Evolutionary conservation across 2,888 invertebrate species (phyloP).

Genomic region (Hirtodrosophila trivittata): DNA sequence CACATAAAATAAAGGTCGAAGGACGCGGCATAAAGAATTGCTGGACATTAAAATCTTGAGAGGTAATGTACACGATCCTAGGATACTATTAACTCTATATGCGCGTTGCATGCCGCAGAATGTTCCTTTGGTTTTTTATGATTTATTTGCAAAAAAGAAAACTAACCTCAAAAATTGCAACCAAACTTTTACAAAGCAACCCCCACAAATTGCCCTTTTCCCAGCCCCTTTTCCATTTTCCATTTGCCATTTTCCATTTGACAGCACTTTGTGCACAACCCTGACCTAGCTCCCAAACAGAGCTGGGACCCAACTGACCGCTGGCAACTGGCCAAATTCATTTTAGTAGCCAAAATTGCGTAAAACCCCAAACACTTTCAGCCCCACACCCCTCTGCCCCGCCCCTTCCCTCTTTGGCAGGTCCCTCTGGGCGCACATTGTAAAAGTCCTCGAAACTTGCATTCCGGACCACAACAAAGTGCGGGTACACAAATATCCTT

Average conservation of each 20-base stretch:
- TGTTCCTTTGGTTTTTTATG: background rate
- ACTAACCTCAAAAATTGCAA: conserved; percentile 15
- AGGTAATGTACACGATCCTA: conserved; percentile 78
- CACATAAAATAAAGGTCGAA: conserved; percentile 76
- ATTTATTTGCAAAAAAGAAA: background rate
- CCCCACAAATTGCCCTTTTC: background rate
- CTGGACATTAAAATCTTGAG: conserved; percentile 84
- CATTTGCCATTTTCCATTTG: background rate
- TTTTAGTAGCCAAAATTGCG: conserved; percentile 52
- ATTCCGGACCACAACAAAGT: conserved; percentile 62
- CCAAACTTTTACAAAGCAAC: too few species aligned
- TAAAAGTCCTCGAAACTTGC: conserved; percentile 28
- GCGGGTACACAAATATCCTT: conserved; percentile 28
- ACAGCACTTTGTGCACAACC: conserved; percentile 31
- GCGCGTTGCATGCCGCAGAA: conserved; percentile 28
- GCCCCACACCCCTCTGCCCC: conserved; percentile 1
- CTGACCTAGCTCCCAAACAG: conserved; percentile 47
- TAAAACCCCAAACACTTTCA: conserved; percentile 27
- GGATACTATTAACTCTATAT: background rate
- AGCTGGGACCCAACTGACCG: conserved; percentile 29
- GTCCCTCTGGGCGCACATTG: conserved; percentile 9
- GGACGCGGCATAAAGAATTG: conserved; percentile 84
- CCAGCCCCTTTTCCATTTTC: background rate
- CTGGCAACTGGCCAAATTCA: conserved; percentile 54
- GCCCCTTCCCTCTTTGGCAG: background rate